Percentiles rank a stretch among this genome's conserved stretches.
These are phyloP conservation scores for Patagioenas fasciata DNA, from an alignment of 2,113 vertebrate species.

Conservation along the genomic window DNA sequence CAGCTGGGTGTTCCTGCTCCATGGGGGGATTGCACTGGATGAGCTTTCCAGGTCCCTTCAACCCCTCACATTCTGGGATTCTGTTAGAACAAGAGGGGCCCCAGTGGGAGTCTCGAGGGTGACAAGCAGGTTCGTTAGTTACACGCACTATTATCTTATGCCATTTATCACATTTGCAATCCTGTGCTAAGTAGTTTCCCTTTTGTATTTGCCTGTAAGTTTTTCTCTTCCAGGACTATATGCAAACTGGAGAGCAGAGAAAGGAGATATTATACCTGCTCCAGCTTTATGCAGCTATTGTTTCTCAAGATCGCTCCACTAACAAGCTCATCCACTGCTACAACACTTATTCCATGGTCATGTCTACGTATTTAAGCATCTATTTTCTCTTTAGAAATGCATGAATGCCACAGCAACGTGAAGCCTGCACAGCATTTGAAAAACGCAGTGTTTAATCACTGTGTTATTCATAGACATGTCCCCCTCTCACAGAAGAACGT, in stretches of 20 bases:
- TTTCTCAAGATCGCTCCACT: background rate
- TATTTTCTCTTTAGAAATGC: background rate
- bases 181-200: background rate
- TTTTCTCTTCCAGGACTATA: background rate
- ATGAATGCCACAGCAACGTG: background rate
- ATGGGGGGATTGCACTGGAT: too few relatives aligned
- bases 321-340: background rate
- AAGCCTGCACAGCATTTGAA: background rate
- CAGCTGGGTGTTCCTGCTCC: too few relatives aligned
- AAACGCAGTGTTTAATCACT: background rate
- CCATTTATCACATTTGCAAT: background rate
- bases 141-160: background rate
- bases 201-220: background rate
- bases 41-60: too few relatives aligned
- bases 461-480: background rate
- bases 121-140: background rate
- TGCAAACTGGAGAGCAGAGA: background rate
- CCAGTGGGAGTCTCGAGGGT: background rate
- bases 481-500: background rate
- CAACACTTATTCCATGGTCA: background rate
- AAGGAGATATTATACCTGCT: accelerated
- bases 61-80: too few relatives aligned
- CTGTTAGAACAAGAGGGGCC: background rate
- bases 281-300: background rate
- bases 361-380: background rate